A percentile compares a stretch with the other conserved stretches of the same genome.
Evolutionary conservation across 2,888 invertebrate species (phyloP).

Genomic region (Aplocera efformata): DNA sequence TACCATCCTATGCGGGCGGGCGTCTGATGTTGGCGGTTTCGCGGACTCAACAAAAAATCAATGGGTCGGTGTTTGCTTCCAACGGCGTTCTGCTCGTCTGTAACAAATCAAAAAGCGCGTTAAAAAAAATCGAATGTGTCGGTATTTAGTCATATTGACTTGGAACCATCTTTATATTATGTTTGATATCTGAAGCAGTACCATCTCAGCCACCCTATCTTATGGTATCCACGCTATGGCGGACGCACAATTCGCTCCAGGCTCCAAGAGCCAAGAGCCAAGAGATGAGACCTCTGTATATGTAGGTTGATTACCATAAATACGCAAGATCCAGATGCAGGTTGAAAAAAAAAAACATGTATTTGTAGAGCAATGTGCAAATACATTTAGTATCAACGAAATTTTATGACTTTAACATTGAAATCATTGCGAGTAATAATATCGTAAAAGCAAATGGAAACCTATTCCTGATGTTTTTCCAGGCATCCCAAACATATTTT

Average conservation of each 20-base stretch:
- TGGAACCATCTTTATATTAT: too few relatives aligned
- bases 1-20: constrained; percentile 91
- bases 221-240: too few relatives aligned
- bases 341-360: constrained; percentile 1
- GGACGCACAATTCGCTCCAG: too few relatives aligned
- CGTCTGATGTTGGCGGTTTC: constrained; percentile 59
- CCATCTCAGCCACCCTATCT: too few relatives aligned
- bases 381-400: constrained; percentile 40
- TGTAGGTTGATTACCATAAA: too few relatives aligned
- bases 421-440: constrained; percentile 37
- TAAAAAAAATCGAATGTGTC: too few relatives aligned
- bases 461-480: constrained; percentile 22
- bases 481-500: constrained; percentile 25
- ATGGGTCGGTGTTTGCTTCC: constrained; percentile 58
- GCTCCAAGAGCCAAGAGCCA: too few relatives aligned
- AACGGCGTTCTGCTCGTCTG: constrained; percentile 68
- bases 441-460: constrained; percentile 40
- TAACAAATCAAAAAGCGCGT: constrained; percentile 38
- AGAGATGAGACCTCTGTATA: too few relatives aligned
- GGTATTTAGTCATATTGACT: too few relatives aligned
- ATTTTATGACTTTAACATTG: constrained; percentile 44
- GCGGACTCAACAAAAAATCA: constrained; percentile 47
- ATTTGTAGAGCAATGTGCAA: constrained; percentile 8
- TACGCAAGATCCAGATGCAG: neutral
- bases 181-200: too few relatives aligned